Evolutionary conservation across 1,140 invertebrate species (phyloP).

Genomic region (Drosophila subpulchrella): DNA sequence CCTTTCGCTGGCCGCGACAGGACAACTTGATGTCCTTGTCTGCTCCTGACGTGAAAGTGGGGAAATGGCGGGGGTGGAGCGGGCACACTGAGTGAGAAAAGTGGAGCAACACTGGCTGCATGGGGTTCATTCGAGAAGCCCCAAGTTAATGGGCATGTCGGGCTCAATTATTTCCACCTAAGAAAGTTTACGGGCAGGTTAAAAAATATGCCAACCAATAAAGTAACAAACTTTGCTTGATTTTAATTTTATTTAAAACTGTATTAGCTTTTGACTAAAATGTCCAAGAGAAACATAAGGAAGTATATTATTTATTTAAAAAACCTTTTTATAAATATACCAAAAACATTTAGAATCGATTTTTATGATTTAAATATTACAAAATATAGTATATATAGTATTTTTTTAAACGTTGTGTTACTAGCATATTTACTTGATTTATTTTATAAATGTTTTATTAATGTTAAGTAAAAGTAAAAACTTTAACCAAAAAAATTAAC

Average conservation of each 20-base stretch:
- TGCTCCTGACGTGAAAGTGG: conserved; percentile 30
- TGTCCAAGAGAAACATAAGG: background rate
- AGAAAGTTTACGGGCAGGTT: background rate
- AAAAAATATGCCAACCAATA: background rate
- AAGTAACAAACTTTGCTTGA: no score
- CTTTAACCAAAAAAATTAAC: no score
- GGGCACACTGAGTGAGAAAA: conserved; percentile 22
- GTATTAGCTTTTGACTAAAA: background rate
- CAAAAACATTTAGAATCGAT: background rate
- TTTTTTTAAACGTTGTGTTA: no score
- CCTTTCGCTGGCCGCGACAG: conserved; percentile 40
- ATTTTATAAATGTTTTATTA: no score
- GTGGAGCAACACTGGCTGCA: conserved; percentile 27
- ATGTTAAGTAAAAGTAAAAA: no score
- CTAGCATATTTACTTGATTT: no score
- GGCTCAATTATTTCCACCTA: conserved; percentile 6
- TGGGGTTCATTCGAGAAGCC: conserved; percentile 21
- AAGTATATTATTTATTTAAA: no score
- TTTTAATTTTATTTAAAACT: no score
- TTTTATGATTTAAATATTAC: no score
- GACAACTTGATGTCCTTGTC: conserved; percentile 54
- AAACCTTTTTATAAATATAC: background rate
- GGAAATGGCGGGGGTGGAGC: background rate
- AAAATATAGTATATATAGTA: no score
- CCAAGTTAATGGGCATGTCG: conserved; percentile 1